Evolutionary conservation across 1,140 invertebrate species (phyloP).

Genomic region (Bombus difficillimus): DNA sequence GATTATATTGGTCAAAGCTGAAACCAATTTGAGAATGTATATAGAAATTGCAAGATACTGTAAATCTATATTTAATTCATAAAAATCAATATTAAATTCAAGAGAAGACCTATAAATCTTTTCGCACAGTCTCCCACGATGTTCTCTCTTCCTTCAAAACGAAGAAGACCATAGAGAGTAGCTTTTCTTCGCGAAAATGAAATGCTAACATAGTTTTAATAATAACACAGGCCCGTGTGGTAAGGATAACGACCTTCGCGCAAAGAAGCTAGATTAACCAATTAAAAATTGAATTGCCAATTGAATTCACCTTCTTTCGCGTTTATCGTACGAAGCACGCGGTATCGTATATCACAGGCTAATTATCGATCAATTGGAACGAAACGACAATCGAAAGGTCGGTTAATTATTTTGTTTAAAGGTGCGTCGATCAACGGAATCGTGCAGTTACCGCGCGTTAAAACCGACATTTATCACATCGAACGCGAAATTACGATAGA

Average conservation of each 20-base stretch:
- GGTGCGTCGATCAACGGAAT: too few species aligned
- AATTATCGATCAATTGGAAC: background rate
- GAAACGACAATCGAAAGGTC: background rate
- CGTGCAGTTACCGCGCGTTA: background rate
- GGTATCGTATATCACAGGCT: background rate
- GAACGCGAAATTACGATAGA: background rate
- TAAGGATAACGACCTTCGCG: background rate
- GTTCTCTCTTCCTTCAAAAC: background rate
- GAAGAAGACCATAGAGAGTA: background rate
- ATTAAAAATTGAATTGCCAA: background rate
- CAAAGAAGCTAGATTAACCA: background rate
- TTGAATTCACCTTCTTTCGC: background rate
- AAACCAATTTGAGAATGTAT: too few species aligned
- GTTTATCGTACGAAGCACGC: too few species aligned
- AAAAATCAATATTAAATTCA: too few species aligned
- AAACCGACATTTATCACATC: constrained; percentile 1
- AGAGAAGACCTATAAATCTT: background rate
- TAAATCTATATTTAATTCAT: too few species aligned
- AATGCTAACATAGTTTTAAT: background rate
- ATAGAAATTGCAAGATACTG: too few species aligned
- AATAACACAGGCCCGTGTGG: background rate
- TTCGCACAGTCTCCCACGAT: background rate
- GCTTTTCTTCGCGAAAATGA: background rate
- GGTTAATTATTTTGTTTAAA: background rate
- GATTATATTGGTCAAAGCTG: too few species aligned